A percentile compares a stretch with the other conserved stretches of the same genome.
Evolutionary conservation across 2,888 invertebrate species (phyloP).

Genomic region (Arctia plantaginis): DNA sequence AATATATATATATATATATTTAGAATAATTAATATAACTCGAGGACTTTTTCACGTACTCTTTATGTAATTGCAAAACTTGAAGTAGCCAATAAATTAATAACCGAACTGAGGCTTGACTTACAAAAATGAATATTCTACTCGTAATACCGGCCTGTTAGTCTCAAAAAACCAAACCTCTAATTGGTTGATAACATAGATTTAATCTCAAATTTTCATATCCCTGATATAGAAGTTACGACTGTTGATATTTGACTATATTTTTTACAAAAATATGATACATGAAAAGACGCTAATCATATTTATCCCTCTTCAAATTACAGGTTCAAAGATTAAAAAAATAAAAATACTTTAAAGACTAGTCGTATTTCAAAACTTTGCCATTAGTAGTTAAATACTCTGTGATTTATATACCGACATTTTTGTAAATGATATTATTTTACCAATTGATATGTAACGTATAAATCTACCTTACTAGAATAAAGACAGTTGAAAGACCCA

Average conservation of each 20-base stretch:
- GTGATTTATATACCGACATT: not conserved
- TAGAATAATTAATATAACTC: no score
- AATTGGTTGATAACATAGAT: slow-evolving; percentile 16
- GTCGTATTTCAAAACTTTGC: not conserved
- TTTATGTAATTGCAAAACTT: not conserved
- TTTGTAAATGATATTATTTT: no score
- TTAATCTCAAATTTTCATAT: slow-evolving; percentile 13
- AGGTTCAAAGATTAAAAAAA: not conserved
- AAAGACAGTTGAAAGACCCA: not conserved
- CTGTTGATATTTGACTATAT: not conserved
- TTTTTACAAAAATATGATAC: slow-evolving; percentile 17
- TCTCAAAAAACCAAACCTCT: slow-evolving; percentile 24
- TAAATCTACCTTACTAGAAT: not conserved
- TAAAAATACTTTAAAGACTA: not conserved
- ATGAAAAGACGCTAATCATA: not conserved
- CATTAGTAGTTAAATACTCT: no score
- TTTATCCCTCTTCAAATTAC: not conserved
- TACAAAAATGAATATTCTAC: slow-evolving; percentile 1
- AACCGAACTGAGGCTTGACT: not conserved
- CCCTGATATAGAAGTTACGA: slow-evolving; percentile 18
- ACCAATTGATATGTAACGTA: not conserved
- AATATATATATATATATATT: no score
- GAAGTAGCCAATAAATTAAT: not conserved
- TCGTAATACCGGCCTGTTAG: not conserved
- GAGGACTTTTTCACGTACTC: not conserved